Conservation (phyloP, 1,140 invertebrate species). For the Rhynchophorus ferrugineus region DNA sequence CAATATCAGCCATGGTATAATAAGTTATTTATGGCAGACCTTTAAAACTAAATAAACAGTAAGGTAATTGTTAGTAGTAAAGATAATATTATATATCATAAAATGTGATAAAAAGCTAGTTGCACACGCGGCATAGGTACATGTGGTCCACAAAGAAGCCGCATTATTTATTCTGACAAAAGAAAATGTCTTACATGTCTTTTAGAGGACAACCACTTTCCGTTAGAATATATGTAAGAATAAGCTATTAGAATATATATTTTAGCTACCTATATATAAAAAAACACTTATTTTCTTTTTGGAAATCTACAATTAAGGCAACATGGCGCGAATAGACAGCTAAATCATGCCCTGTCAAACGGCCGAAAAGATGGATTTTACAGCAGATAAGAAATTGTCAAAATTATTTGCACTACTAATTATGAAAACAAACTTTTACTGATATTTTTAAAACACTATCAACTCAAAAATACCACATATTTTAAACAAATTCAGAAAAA, state of each 20-base stretch:
- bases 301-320: conserved; percentile 28
- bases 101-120: background rate
- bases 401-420: background rate
- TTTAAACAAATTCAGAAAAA: conserved; percentile 17
- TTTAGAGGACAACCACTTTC: background rate
- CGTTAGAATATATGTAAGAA: background rate
- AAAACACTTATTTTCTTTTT: conserved; percentile 5
- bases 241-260: background rate
- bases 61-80: too few species aligned
- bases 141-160: conserved; percentile 21
- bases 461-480: background rate
- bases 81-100: conserved; percentile 4
- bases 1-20: conserved; percentile 68
- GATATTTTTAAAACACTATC: conserved; percentile 2
- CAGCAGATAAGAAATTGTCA: background rate
- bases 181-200: background rate
- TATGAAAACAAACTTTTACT: conserved; percentile 2
- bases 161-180: background rate
- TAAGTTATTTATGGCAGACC: conserved; percentile 23
- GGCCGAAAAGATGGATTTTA: conserved; percentile 12
- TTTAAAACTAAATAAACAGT: conserved; percentile 35
- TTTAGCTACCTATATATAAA: background rate
- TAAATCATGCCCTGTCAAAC: conserved; percentile 36
- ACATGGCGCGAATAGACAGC: conserved; percentile 40
- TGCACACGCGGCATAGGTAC: conserved; percentile 32